phyloP scores from a whole-genome alignment of 2,797 vertebrate species.

The Zalophus californianus region DNA sequence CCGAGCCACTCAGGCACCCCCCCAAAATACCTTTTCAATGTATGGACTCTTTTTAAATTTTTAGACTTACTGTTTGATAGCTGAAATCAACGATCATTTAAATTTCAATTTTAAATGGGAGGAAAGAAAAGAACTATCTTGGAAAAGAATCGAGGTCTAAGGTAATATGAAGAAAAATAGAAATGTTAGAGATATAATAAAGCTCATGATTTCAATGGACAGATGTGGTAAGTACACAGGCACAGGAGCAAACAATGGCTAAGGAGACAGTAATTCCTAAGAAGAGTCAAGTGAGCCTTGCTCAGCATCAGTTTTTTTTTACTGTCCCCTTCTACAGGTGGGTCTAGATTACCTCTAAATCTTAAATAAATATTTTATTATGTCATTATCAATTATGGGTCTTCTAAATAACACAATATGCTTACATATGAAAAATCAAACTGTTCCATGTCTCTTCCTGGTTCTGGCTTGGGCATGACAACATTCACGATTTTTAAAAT shows the following conservation, averaged over 20 bases:
- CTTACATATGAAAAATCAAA: neutral
- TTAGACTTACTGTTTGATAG: neutral
- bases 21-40: neutral
- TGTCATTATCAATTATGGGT: neutral
- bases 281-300: neutral
- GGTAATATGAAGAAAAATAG: neutral
- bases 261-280: neutral
- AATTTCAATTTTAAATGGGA: slow-evolving; percentile 53
- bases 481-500: neutral
- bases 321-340: neutral
- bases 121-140: slow-evolving; percentile 33
- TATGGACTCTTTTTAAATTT: neutral
- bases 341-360: slow-evolving; percentile 3
- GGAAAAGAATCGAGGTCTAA: slow-evolving; percentile 21
- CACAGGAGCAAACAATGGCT: neutral
- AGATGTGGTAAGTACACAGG: neutral
- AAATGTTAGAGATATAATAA: neutral
- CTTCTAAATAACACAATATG: neutral
- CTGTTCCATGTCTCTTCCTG: slow-evolving; percentile 20
- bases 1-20: neutral
- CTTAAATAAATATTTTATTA: neutral
- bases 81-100: neutral
- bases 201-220: neutral
- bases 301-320: neutral
- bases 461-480: neutral